A percentile compares a stretch with the other conserved stretches of the same genome.
Conservation (phyloP, 2,888 invertebrate genomes). For the Villa cingulata region DNA sequence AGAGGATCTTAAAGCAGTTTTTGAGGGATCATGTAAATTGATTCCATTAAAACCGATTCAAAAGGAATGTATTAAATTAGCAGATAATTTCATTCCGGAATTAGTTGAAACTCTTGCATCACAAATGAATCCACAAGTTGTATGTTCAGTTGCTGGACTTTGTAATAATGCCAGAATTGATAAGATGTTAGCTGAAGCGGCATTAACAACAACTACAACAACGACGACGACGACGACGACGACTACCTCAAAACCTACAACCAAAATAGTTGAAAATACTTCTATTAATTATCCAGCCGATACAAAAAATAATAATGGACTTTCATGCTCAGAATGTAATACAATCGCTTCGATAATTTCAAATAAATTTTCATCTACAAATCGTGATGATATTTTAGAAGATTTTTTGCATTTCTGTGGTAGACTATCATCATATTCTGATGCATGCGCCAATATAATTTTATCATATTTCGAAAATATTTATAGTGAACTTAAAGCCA, state of each 20-base stretch:
- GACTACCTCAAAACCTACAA: too few species aligned
- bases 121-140: constrained; percentile 80
- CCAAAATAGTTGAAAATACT: constrained; percentile 7
- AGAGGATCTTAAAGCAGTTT: constrained; percentile 71
- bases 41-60: constrained; percentile 60
- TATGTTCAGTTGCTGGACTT: constrained; percentile 76
- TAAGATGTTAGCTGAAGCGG: constrained; percentile 39
- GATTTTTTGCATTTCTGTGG: constrained; percentile 46
- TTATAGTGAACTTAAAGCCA: constrained; percentile 45
- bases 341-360: constrained; percentile 25
- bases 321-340: constrained; percentile 30
- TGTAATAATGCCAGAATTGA: constrained; percentile 68
- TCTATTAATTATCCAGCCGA: background rate
- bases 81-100: constrained; percentile 76
- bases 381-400: constrained; percentile 31
- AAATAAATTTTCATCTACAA: constrained; percentile 26
- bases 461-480: constrained; percentile 61
- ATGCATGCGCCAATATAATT: constrained; percentile 63
- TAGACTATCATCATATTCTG: constrained; percentile 55
- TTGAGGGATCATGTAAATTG: constrained; percentile 74
- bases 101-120: constrained; percentile 76
- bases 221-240: constrained; percentile 22
- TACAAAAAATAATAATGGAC: constrained; percentile 1
- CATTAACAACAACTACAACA: constrained; percentile 21
- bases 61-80: constrained; percentile 63